Evolutionary conservation across 2,113 vertebrate genomes (phyloP), one percentile per base, ranked within the genome.

Genomic region (Eulemur macaco): DNA sequence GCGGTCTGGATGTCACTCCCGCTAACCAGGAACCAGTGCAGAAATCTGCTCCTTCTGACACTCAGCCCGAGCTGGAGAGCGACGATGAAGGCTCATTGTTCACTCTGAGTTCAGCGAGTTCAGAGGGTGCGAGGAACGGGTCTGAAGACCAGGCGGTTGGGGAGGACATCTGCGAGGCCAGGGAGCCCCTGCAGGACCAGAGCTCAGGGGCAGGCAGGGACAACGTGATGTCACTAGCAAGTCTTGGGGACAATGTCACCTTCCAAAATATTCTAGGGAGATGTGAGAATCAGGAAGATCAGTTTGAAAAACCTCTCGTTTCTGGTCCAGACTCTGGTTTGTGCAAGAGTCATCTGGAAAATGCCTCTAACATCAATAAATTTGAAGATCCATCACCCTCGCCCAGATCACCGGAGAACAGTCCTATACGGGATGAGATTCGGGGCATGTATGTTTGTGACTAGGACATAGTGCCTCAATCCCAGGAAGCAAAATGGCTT

Each of bases 31-130:
- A 11, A 39, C 69, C 82, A 78, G 31, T 1, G 39, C 50, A 0
- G 47, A 94, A 37, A 54, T 11, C 2, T 7, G 18, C 7, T 56
- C 56, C 63, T 92, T 15, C 29, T 18, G 73, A 81, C 29, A 20
- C 50, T 69, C 94, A 9, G 73, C 27, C 5, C 0, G 23, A 63
- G 10, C 5, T 83, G 1, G 10, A 86, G 42, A 11, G 18, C 13
- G 71, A 89, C 45, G 92, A 97, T 6, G 98, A 98, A 95, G 98
- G 98, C 5, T 96, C 94, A 74, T 69, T 97, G 4, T 99, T 99
- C 85, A 98, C 98, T 31, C 27, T 98, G n/a, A 98, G 98, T 27
- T 98, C 98, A 4, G 76, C n/a, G 0, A 97, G 95, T 1, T 98
- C 95, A 31, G 97, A 98, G 14, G 89, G 29, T 8, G 60, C 93